Evolutionary conservation across 2,113 vertebrate species (phyloP).

Genomic region (Canis aureus): DNA sequence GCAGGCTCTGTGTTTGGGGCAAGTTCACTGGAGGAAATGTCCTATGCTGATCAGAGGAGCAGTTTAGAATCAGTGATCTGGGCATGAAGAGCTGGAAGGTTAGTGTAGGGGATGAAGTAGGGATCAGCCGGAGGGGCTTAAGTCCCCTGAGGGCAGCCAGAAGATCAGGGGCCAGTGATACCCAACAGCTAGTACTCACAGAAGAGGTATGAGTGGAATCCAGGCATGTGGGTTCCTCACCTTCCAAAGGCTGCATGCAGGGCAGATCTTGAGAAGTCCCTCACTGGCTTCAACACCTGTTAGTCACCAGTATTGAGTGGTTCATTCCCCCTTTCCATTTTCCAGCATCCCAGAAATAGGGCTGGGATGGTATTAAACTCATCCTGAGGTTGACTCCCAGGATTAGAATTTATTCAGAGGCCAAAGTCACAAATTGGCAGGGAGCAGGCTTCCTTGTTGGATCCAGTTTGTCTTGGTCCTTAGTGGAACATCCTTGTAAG

Average conservation of each 20-base stretch:
- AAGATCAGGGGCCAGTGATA: neutral
- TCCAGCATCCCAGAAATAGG: neutral
- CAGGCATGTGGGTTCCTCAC: fast-evolving
- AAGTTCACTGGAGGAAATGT: neutral
- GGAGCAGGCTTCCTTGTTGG: neutral
- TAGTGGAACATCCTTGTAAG: neutral
- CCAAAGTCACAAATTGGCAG: neutral
- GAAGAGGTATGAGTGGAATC: neutral
- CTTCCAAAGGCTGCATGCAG: neutral
- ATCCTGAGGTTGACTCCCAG: neutral
- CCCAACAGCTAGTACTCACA: neutral
- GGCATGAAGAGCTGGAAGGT: neutral
- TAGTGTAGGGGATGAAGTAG: neutral
- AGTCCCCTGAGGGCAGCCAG: neutral
- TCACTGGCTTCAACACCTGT: neutral
- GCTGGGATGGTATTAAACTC: neutral
- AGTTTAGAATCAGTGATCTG: neutral
- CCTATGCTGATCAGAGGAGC: neutral
- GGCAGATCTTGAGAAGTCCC: fast-evolving
- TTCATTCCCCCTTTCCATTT: neutral
- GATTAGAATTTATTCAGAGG: neutral
- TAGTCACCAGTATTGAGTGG: neutral
- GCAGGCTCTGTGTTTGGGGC: neutral
- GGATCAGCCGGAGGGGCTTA: neutral
- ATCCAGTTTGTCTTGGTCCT: neutral